Base-by-base conservation (phyloP, 2,888 invertebrate genomes). In the Psylliodes chrysocephalus region DNA sequence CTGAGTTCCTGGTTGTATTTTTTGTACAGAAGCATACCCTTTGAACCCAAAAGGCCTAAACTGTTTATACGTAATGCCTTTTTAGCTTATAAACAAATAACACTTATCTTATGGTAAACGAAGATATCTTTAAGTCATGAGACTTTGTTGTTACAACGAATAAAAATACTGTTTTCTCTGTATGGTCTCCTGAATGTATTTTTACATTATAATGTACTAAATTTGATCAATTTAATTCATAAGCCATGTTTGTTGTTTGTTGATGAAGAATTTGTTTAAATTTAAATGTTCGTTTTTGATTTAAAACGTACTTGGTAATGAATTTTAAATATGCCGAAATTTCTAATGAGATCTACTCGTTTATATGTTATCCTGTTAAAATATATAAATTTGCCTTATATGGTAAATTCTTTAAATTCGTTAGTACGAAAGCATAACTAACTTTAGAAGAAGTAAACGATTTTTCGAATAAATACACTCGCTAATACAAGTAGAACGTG, bases 351-450 rank as follows among this genome's bases (percentile, higher is more conserved):
- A 14, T 3, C 54, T 28, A 42, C 42, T 54, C 40, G 1, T n/a
- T 5, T 40, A 25, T 40, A 15, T 54, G 54, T 25, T 40, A 10
- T 54, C 54, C 54, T 54, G 42, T 17, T 54, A 22, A 28, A 42
- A 54, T 54, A 54, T 54, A 28, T 12, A 54, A 54, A 54, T 54
- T 54, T 54, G 54, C 54, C 51, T 52, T 52, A 35, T 30, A 15
- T 46, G 42, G 46, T 10, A 28, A 38, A 38, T 1, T 33, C 22
- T 22, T 22, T 22, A 22, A 22, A n/a, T n/a, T n/a, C n/a, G n/a
- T n/a, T n/a, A n/a, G n/a, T n/a, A n/a, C n/a, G n/a, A n/a, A n/a
- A n/a, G n/a, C n/a, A n/a, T n/a, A n/a, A n/a, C n/a, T n/a, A n/a
- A n/a, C n/a, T n/a, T n/a, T n/a, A n/a, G n/a, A n/a, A n/a, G n/a